Conservation (phyloP, 2,113 vertebrate genomes). For the Cromileptes altivelis region DNA sequence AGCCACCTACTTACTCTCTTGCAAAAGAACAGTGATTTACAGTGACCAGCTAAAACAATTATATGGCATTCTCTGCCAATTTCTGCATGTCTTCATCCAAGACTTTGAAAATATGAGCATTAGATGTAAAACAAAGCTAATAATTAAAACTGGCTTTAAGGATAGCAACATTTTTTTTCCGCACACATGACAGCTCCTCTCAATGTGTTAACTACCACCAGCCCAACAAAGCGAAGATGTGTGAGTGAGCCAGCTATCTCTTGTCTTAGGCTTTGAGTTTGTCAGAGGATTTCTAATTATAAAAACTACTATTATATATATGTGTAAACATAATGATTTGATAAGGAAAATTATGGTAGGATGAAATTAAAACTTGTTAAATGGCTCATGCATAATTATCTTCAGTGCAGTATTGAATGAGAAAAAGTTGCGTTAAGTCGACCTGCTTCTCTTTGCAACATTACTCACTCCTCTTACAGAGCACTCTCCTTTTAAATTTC, state of each 20-base stretch:
- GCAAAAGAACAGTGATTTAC: not conserved
- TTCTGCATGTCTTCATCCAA: no score
- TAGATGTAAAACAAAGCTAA: no score
- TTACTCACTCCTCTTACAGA: not conserved
- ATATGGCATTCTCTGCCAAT: no score
- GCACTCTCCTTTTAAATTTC: not conserved
- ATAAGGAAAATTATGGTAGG: not conserved
- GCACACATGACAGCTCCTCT: no score
- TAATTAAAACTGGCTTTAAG: no score
- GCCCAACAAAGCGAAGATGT: not conserved
- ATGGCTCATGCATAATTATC: not conserved
- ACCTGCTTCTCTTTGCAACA: not conserved
- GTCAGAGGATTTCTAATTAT: not conserved
- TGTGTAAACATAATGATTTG: not conserved
- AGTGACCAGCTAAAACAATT: not conserved
- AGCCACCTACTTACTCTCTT: not conserved
- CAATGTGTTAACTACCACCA: no score
- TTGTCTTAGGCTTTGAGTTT: not conserved
- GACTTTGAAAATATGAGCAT: no score
- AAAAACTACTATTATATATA: not conserved
- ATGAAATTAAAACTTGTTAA: not conserved
- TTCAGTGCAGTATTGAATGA: not conserved
- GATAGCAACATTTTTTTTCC: no score
- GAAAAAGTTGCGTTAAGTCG: not conserved
- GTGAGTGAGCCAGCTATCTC: not conserved